phyloP scores from a whole-genome alignment of 2,888 invertebrate species.

The Operophtera brumata region DNA sequence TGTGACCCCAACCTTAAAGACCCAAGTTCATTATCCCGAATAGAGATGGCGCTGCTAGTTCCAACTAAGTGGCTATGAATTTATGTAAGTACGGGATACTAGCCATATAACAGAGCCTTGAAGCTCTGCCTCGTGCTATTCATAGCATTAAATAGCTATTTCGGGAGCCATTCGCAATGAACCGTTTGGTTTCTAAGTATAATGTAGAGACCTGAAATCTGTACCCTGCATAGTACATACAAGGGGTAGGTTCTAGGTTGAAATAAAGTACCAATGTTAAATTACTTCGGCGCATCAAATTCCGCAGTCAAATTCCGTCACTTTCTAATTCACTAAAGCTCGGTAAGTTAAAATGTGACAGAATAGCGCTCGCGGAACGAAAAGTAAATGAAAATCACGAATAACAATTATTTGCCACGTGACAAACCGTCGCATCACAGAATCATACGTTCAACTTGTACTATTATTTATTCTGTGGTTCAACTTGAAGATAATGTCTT shows the following conservation, averaged over 20 bases:
- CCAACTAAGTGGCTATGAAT: slow-evolving; percentile 12
- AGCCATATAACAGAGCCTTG: slow-evolving; percentile 11
- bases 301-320: too few relatives aligned
- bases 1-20: neutral
- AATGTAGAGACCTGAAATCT: neutral
- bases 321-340: too few relatives aligned
- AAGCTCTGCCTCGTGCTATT: slow-evolving; percentile 9
- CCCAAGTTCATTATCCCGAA: slow-evolving; percentile 10
- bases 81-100: slow-evolving; percentile 12
- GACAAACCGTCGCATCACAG: too few relatives aligned
- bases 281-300: too few relatives aligned
- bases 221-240: neutral
- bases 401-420: too few relatives aligned
- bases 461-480: too few relatives aligned
- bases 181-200: slow-evolving; percentile 1
- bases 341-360: too few relatives aligned
- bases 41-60: slow-evolving; percentile 11
- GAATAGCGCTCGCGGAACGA: too few relatives aligned
- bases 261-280: too few relatives aligned
- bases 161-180: slow-evolving; percentile 3
- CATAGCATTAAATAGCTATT: slow-evolving; percentile 11
- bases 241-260: neutral
- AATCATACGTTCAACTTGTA: too few relatives aligned
- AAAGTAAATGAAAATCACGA: too few relatives aligned
- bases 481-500: too few relatives aligned